A percentile compares a stretch with the other conserved stretches of the same genome.
Evolutionary conservation across 2,113 vertebrate genomes (phyloP).

Genomic region (Toxotes chatareus): DNA sequence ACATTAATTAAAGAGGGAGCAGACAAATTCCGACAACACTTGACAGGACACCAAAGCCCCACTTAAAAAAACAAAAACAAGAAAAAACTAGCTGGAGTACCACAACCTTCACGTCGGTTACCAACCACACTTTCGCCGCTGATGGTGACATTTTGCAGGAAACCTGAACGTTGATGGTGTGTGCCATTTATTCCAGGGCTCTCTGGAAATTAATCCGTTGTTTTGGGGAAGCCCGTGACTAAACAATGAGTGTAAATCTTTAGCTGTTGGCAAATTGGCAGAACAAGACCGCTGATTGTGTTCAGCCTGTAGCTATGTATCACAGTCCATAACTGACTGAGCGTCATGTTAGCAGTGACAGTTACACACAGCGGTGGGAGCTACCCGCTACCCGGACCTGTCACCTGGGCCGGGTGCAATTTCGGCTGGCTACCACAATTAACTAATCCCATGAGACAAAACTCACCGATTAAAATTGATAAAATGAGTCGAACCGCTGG

Average conservation of each 20-base stretch:
- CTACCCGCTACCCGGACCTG: not conserved
- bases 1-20: not conserved
- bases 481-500: constrained; percentile 92
- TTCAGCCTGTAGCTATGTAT: constrained; percentile 13
- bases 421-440: too few species aligned
- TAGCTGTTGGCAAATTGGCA: not conserved
- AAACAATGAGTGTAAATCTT: too few species aligned
- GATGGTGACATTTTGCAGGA: not conserved
- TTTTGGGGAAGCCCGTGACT: not conserved
- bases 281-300: not conserved
- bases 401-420: not conserved
- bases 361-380: not conserved
- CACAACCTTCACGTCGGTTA: not conserved
- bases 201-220: not conserved
- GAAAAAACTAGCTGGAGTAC: not conserved
- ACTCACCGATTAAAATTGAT: constrained; percentile 93
- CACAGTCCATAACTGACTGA: constrained; percentile 26
- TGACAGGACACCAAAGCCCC: not conserved
- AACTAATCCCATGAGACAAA: not conserved
- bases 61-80: too few species aligned
- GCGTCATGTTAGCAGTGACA: constrained; percentile 46
- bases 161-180: not conserved
- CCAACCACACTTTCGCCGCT: not conserved
- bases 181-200: not conserved
- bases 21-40: not conserved